These are phyloP conservation scores for Odocoileus hemionus DNA, from an alignment of 2,113 vertebrate genomes.

Conservation along the genomic window DNA sequence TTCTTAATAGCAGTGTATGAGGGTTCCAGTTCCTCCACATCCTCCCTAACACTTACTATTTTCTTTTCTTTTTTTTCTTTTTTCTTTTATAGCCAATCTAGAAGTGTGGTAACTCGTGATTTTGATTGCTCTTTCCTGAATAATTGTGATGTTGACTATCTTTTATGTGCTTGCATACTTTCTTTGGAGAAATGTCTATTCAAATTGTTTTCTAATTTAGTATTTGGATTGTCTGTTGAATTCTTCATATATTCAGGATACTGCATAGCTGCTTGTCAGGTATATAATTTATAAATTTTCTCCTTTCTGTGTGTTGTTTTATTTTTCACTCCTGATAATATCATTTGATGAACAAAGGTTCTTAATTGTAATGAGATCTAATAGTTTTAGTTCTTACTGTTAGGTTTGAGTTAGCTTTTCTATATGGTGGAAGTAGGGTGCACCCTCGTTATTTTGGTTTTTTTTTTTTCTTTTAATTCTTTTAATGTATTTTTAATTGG, in stretches of 20 bases:
- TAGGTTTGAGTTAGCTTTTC: conserved; percentile 13
- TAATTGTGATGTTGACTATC: neutral
- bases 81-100: neutral
- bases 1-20: neutral
- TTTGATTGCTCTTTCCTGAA: neutral
- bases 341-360: neutral
- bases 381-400: neutral
- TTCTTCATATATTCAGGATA: neutral
- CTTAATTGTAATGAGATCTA: neutral
- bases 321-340: neutral
- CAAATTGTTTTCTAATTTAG: neutral
- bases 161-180: neutral
- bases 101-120: neutral
- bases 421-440: neutral
- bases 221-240: neutral
- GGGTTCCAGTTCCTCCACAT: neutral
- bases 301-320: neutral
- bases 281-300: neutral
- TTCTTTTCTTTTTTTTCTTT: neutral
- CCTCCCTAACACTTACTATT: neutral
- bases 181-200: neutral
- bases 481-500: neutral
- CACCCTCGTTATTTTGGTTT: neutral
- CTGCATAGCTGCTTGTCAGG: neutral
- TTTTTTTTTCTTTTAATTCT: neutral